Evolutionary conservation across 2,888 invertebrate species (phyloP).

Genomic region (Phoronis australis): DNA sequence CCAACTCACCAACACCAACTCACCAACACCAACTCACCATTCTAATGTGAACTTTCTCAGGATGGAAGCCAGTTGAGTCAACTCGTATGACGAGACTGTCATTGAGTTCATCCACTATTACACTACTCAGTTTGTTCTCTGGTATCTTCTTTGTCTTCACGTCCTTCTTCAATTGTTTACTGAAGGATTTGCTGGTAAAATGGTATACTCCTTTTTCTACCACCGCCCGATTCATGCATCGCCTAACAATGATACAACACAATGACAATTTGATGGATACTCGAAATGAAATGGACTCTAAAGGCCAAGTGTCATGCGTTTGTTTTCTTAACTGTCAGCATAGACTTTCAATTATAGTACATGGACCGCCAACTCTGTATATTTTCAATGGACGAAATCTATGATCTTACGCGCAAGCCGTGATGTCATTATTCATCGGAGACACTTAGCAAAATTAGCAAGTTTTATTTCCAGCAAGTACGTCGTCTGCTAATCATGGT

Average conservation of each 20-base stretch:
- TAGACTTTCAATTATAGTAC: no score
- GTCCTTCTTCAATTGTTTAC: not conserved
- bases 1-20: not conserved
- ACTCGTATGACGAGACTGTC: constrained; percentile 44
- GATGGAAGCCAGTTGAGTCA: constrained; percentile 48
- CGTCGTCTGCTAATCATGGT: no score
- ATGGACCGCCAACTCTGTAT: no score
- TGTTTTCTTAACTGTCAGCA: no score
- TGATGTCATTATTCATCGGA: no score
- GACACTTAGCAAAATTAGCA: no score
- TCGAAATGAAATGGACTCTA: no score
- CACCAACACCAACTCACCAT: not conserved
- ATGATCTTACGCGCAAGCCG: no score
- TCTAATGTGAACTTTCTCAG: constrained; percentile 10
- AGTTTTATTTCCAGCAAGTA: no score
- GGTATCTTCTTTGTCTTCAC: not conserved
- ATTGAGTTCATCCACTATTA: constrained; percentile 45
- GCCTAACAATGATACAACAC: constrained; percentile 22
- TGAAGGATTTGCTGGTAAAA: constrained; percentile 42
- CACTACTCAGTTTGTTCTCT: constrained; percentile 40
- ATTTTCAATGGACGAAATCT: no score
- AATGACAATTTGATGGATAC: no score
- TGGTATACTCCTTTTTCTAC: constrained; percentile 41
- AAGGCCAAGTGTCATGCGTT: no score
- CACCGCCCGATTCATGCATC: constrained; percentile 42